Percentiles rank a stretch among this genome's conserved stretches.
Conservation (phyloP, 1,140 invertebrate species). For the Brachionus paranguensis region DNA sequence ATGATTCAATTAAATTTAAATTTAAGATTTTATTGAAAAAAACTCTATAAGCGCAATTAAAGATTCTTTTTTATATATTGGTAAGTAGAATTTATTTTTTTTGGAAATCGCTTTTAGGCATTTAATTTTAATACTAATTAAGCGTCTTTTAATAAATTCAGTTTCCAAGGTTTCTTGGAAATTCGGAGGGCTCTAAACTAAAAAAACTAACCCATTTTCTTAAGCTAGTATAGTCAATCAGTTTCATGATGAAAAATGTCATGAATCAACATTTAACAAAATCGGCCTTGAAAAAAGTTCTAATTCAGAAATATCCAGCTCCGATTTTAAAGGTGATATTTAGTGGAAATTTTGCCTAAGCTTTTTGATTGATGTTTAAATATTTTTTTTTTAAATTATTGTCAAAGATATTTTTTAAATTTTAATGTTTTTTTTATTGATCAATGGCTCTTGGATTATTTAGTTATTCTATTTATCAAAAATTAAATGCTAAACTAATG, state of each 20-base stretch:
- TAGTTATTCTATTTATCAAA: too few relatives aligned
- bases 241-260: not conserved
- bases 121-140: not conserved
- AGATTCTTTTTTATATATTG: conserved; percentile 28
- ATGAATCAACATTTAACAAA: not conserved
- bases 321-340: not conserved
- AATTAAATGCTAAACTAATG: too few relatives aligned
- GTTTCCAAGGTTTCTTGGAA: conserved; percentile 25
- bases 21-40: conserved; percentile 30
- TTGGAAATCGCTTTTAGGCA: not conserved
- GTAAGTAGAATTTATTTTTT: not conserved
- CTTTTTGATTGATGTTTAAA: not conserved
- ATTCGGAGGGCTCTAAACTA: not conserved
- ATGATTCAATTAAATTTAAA: not conserved
- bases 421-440: too few relatives aligned
- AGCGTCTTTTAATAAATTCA: not conserved
- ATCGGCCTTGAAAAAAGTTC: not conserved
- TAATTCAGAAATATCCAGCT: not conserved
- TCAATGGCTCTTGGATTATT: too few relatives aligned
- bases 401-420: too few relatives aligned
- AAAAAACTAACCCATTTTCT: not conserved
- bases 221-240: not conserved
- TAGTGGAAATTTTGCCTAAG: not conserved
- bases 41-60: conserved; percentile 22
- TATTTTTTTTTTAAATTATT: not conserved